Evolutionary conservation across 2,113 vertebrate species (phyloP), one percentile per base, ranked within the genome.

Genomic region (Machaerirhynchus nigripectus): DNA sequence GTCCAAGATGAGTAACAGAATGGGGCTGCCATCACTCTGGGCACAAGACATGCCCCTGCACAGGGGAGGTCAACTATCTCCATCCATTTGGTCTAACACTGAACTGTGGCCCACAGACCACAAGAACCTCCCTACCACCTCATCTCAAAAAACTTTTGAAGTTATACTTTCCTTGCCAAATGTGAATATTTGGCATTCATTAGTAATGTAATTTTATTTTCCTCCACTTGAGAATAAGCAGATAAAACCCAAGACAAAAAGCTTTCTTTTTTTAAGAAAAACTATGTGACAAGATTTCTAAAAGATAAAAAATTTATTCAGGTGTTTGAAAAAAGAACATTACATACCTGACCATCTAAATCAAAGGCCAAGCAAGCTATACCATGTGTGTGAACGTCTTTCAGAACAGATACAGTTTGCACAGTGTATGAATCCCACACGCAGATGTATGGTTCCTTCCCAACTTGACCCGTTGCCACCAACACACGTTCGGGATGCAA

Each of bases 401-500:
- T 99, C 87, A 99, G 98, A 94, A 99, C 97, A 67, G 99, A 99
- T 52, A 99, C 94, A 1, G 99, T 99, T 75, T 99, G 99, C 87
- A 99, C 98, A 40, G 99, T 99, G 97, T 99, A 99, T 1, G 99
- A 99, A 93, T 99, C 99, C 99, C 99, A 99, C 53, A 99, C 98
- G 10, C 99, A 99, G 97, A 99, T 99, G 95, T 99, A 99, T 6
- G 99, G 99, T 64, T 99, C 99, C 97, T 99, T 99, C 87, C 99
- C 99, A 98, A 99, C 99, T 98, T 99, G 99, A 96, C 99, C 99
- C 17, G 99, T 99, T 95, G 99, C 99, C 97, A 99, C 99, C 98
- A 99, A 96, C 90, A 99, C 98, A 77, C 98, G 98, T 92, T 99
- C 99, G 13, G 99, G 99, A 98, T 99, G 99, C 87, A 99, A 97